phyloP scores from a whole-genome alignment of 2,113 vertebrate genomes.

The Oreochromis niloticus region DNA sequence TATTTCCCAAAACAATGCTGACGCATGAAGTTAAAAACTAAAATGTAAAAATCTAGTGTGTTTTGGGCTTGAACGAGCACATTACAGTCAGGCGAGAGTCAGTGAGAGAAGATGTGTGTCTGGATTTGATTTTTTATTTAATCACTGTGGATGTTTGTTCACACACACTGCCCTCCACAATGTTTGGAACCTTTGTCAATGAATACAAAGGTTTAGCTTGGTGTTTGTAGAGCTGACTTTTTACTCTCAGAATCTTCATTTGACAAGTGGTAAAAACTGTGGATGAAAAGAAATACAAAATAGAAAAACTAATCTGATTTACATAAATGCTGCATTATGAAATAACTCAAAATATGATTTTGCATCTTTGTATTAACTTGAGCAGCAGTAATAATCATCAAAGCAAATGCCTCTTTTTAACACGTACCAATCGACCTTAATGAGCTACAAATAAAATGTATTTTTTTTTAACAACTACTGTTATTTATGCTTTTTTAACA shows the following conservation, averaged over 20 bases:
- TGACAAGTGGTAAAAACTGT: not conserved
- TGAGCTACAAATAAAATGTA: too few relatives aligned
- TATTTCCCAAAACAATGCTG: not conserved
- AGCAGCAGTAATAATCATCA: too few relatives aligned
- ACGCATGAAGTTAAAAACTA: not conserved
- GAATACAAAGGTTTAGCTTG: not conserved
- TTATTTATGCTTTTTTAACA: not conserved
- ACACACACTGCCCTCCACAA: not conserved
- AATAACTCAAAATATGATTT: not conserved
- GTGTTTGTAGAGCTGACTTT: not conserved
- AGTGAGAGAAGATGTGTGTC: not conserved
- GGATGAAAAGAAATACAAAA: not conserved
- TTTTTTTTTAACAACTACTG: too few relatives aligned
- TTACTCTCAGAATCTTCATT: not conserved
- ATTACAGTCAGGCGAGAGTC: not conserved
- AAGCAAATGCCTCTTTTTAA: too few relatives aligned
- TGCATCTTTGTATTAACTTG: too few relatives aligned
- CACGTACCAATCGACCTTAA: too few relatives aligned
- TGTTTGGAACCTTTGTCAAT: not conserved
- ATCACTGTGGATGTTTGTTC: accelerated
- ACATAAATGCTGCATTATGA: not conserved
- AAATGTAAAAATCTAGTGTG: not conserved
- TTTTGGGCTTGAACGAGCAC: not conserved
- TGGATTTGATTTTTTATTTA: not conserved
- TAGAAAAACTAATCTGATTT: not conserved